These are phyloP conservation scores for Norana najaformis DNA, from an alignment of 2,888 invertebrate species.

Conservation along the genomic window DNA sequence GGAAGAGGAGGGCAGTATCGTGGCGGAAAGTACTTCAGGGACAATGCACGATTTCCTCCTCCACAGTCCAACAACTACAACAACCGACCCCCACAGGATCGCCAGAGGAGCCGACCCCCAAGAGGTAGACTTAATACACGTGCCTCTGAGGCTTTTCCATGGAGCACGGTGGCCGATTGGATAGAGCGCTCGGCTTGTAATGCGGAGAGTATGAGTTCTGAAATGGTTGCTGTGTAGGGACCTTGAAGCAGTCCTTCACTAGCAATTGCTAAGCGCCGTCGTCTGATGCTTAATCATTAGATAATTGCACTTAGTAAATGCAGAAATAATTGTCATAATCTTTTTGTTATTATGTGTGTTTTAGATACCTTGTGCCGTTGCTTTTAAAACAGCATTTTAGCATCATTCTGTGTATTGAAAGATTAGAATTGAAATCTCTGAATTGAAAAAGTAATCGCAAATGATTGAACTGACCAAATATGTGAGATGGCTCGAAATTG, in stretches of 20 bases:
- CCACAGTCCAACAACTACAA: background rate
- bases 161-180: no score
- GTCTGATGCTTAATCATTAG: no score
- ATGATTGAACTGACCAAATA: no score
- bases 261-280: no score
- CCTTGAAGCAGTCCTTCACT: no score
- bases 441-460: background rate
- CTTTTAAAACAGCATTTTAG: background rate
- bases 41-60: background rate
- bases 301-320: no score
- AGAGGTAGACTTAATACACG: background rate
- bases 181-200: no score
- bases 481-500: background rate
- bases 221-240: no score
- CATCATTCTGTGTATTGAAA: no score
- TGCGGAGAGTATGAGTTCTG: no score
- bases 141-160: background rate
- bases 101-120: background rate
- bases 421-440: background rate
- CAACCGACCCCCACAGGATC: background rate
- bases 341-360: background rate
- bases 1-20: background rate
- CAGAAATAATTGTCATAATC: no score
- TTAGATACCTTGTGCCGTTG: background rate
- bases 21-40: slow-evolving; percentile 26